A percentile compares a stretch with the other conserved stretches of the same genome.
phyloP scores from a whole-genome alignment of 1,140 invertebrate genomes.

The Caerostris darwini region DNA sequence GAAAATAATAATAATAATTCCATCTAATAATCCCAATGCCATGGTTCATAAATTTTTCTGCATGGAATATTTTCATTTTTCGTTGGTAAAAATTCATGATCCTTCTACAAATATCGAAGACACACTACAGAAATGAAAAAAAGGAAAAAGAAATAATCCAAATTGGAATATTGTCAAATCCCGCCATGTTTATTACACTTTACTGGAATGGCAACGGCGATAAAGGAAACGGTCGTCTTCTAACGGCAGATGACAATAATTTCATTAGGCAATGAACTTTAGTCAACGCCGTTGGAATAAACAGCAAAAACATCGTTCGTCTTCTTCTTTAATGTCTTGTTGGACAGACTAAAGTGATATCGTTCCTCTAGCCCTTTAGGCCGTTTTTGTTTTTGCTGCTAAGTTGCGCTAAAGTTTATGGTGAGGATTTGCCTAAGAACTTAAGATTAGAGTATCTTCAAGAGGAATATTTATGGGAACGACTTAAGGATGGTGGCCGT shows the following conservation, averaged over 20 bases:
- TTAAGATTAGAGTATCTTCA: conserved; percentile 17
- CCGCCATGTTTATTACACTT: background rate
- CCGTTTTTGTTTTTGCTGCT: background rate
- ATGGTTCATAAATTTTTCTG: too few species aligned
- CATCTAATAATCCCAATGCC: too few species aligned
- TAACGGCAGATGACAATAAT: background rate
- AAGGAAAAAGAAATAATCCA: background rate
- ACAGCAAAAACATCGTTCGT: background rate
- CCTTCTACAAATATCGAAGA: background rate
- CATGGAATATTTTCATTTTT: background rate
- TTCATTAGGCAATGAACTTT: conserved; percentile 43
- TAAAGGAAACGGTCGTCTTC: background rate
- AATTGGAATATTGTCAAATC: background rate
- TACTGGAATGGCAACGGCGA: background rate
- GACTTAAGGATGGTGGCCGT: background rate
- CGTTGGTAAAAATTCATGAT: background rate
- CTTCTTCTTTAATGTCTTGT: conserved; percentile 5
- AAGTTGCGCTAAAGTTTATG: background rate
- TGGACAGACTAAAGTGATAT: conserved; percentile 45
- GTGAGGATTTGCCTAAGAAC: conserved; percentile 30
- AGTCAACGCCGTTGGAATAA: background rate
- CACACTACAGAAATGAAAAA: too few species aligned
- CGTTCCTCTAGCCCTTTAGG: background rate
- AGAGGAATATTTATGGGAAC: conserved; percentile 23
- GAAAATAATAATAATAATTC: too few species aligned